Percentiles rank a stretch among this genome's conserved stretches.
phyloP scores from a whole-genome alignment of 2,797 vertebrate genomes.

The Cottoperca gobio region DNA sequence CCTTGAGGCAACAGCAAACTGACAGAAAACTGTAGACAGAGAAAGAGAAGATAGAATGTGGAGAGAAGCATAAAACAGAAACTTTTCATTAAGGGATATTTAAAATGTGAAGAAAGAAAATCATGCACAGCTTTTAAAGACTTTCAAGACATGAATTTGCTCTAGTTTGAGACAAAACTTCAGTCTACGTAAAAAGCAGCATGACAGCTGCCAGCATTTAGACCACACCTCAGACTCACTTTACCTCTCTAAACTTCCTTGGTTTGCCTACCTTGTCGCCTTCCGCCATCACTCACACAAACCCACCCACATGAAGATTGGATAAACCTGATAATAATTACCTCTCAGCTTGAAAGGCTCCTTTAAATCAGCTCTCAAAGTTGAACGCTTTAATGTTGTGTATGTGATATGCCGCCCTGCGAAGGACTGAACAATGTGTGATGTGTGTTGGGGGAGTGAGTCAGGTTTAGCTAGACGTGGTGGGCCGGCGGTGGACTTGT shows the following conservation, averaged over 20 bases:
- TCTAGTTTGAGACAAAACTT: background rate
- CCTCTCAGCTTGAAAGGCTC: slow-evolving; percentile 9
- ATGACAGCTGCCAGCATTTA: slow-evolving; percentile 18
- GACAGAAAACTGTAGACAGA: background rate
- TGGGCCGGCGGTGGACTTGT: slow-evolving; percentile 62
- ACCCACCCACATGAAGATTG: background rate
- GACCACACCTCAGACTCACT: slow-evolving; percentile 17
- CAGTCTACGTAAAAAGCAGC: background rate
- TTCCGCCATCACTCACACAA: background rate
- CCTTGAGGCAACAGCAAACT: background rate
- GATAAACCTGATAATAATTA: slow-evolving; percentile 9
- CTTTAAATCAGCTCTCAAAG: slow-evolving; percentile 22
- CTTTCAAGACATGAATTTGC: background rate
- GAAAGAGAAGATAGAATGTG: background rate
- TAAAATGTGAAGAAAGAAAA: background rate
- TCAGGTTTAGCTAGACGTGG: slow-evolving; percentile 14
- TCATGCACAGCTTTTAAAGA: background rate
- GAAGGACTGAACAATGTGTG: slow-evolving; percentile 22
- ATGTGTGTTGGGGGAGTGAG: slow-evolving; percentile 10
- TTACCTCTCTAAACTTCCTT: slow-evolving; percentile 32
- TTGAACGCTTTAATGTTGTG: background rate
- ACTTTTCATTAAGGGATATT: background rate
- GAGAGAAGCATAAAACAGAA: background rate
- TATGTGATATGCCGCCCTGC: background rate
- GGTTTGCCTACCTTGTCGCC: slow-evolving; percentile 44